Evolutionary conservation across 2,888 invertebrate species (phyloP), one percentile per base, ranked within the genome.

Genomic region (Ormyrus thymus): DNA sequence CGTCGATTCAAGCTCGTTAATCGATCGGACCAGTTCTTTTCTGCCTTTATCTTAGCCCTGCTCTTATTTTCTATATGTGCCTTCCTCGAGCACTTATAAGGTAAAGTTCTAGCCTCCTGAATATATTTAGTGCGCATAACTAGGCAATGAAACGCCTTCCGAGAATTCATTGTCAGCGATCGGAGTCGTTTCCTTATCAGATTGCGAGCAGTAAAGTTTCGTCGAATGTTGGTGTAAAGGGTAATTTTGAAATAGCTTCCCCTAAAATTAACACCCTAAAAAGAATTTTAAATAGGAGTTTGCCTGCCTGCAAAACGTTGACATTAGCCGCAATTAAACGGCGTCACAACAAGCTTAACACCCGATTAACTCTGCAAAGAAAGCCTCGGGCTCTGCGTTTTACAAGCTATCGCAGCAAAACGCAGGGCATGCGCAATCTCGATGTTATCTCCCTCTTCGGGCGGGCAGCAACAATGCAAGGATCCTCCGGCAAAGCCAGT

Each of bases 31-130:
- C 13, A 62, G 53, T 45, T 53, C 53, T 15, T 45, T 55, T 51
- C 65, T n/a, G 58, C 58, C 50, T 74, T 74, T 74, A 74, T 74
- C 74, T 74, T 66, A 66, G 58, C 50, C 48, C 11, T 29, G 58
- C 74, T 66, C 66, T 74, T 74, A 74, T 66, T 65, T 74, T 65
- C 62, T 55, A 13, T 53, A 43, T 4, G 43, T 0, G 11, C 11
- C 13, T 9, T 7, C 59, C 43, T 8, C 51, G 15, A 53, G 29
- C 45, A 43, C 71, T n/a, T 13, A 51, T 46, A 72, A 72, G 51
- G 53, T 53, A 62, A 72, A 46, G 13, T 10, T n/a, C 11, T 10
- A 43, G 7, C 50, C 51, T 51, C 29, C 29, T 48, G 51, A 29
- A 15, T 56, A 15, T 46, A 11, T 29, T 43, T 53, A 53, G 43